Base-by-base conservation (phyloP, 2,113 vertebrate genomes). In the Indicator indicator region DNA sequence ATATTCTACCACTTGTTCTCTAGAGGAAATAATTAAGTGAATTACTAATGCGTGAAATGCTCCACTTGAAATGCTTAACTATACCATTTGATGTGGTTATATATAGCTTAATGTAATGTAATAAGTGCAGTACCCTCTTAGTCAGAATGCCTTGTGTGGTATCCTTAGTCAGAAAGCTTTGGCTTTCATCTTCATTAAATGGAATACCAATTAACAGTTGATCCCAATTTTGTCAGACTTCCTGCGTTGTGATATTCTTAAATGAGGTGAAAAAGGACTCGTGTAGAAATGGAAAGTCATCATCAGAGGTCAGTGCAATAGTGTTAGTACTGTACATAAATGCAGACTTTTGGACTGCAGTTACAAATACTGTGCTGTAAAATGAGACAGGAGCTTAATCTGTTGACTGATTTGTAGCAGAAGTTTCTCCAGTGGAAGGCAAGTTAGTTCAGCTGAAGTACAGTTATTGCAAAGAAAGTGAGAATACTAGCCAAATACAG, bases 61-160 rank as follows among this genome's bases (percentile, higher is more conserved):
- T 96, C 90, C 64, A 85, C 93, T 95, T 96, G 96, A 97, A 97
- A 95, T 94, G 93, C 93, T 97, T 96, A 97, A 95, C 91, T 97
- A 97, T 97, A 97, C 97, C 93, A 97, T 97, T 95, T 97, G 97
- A 96, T 36, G 84, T 95, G 88, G 94, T 94, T 95, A 94, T 95
- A 95, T 96, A 90, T 96, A 96, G 95, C 86, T 96, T 96, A 90
- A 88, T 77, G 84, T 65, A 64, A 81, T 68, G 38, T 67, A 91
- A 27, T 87, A 97, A 94, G 33, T 73, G 32, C 52, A 80, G 59
- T 36, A 83, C 83, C 69, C 40, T 93, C 55, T 76, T 63, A 54
- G 88, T 79, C 67, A 87, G 82, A 75, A 75, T 84, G 56, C 86
- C 70, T 69, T 56, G 65, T 77, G 38, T 1, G 2, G 36, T 36